Base-by-base conservation (phyloP, 1,140 invertebrate species). In the Ganaspis sp. region DNA sequence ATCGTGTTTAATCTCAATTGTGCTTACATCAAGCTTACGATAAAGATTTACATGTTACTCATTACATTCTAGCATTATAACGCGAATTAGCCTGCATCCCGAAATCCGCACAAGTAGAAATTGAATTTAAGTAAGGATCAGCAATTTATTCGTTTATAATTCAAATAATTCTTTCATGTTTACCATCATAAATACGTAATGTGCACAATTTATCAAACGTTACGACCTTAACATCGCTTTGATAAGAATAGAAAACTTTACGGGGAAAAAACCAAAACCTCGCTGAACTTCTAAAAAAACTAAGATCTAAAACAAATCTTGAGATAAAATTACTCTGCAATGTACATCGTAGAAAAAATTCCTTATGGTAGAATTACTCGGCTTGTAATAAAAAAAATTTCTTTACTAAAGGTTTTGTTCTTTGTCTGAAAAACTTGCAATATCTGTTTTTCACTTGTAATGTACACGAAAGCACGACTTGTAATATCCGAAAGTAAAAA, bases 51-150 rank as follows among this genome's bases (percentile, higher is more conserved):
- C 15, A 17, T n/a, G 49, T 54, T 54, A 11, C 42, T 49, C 0
- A 9, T 64, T 15, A 15, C 12, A 64, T 21, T 54, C 8, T 54
- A 54, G 49, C 19, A 11, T 11, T 11, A 21, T 11, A 5, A 29
- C 23, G 4, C 23, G 11, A 64, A 58, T 58, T 64, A 64, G 54
- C 12, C 26, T 15, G 54, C 15, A 49, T 49, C 12, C 45, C 12
- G 17, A 58, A 64, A 64, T 23, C 23, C 26, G 54, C 49, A 54
- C 49, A 54, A 54, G 21, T 19, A 54, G 49, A 54, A 54, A 54
- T 21, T 19, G 2, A 34, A 34, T 34, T 6, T n/a, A n/a, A n/a
- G n/a, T n/a, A n/a, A n/a, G n/a, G n/a, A n/a, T 34, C 29, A 34
- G 29, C 29, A 34, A n/a, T n/a, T 34, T 34, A 34, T 34, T 2